phyloP scores from a whole-genome alignment of 2,888 invertebrate genomes.

The Eucera pruinosa region DNA sequence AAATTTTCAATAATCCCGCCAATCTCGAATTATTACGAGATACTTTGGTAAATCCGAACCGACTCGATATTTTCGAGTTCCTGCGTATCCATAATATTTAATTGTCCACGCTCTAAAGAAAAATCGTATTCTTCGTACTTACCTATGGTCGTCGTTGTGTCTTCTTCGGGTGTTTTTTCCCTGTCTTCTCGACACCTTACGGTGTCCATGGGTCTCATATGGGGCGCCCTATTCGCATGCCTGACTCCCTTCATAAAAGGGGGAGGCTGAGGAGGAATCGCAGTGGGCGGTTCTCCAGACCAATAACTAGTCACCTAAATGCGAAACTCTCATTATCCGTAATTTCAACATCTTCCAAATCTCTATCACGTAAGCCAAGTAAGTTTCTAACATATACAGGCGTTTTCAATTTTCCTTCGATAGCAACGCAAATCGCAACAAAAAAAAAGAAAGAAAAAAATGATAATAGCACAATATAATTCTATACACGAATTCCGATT shows the following conservation, averaged over 20 bases:
- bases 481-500: conserved; percentile 5
- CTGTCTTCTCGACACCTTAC: conserved; percentile 79
- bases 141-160: conserved; percentile 80
- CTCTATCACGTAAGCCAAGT: no score
- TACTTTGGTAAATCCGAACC: no score
- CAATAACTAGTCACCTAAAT: conserved; percentile 76
- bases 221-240: conserved; percentile 75
- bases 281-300: conserved; percentile 76
- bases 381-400: no score
- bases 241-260: conserved; percentile 81
- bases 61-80: no score
- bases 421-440: no score
- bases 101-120: no score
- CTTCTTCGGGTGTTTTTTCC: conserved; percentile 82
- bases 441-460: no score
- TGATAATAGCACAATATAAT: conserved; percentile 12
- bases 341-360: no score
- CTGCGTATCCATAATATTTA: no score
- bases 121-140: conserved; percentile 28
- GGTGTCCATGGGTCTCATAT: conserved; percentile 75
- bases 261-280: conserved; percentile 74
- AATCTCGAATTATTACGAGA: no score
- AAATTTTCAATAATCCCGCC: no score
- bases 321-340: conserved; percentile 25
- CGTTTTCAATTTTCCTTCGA: no score